phyloP scores from a whole-genome alignment of 2,888 invertebrate genomes.

The Dasysyrphus albostriatus region DNA sequence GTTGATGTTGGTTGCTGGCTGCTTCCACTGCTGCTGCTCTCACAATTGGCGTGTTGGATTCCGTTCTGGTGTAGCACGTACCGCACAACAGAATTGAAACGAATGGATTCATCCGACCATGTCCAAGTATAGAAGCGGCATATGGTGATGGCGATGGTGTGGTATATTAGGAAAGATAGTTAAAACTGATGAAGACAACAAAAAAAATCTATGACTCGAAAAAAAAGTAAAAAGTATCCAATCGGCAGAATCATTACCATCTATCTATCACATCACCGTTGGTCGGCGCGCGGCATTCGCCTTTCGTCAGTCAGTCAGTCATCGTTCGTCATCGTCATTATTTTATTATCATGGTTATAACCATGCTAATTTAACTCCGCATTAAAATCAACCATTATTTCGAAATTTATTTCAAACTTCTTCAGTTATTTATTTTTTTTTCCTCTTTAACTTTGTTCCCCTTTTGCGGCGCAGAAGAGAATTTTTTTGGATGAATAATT shows the following conservation, averaged over 20 bases:
- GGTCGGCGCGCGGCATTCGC: background rate
- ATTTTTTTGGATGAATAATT: slow-evolving; percentile 34
- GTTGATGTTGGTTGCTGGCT: slow-evolving; percentile 37
- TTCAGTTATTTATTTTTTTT: slow-evolving; percentile 16
- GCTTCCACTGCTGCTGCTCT: slow-evolving; percentile 50
- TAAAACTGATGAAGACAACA: slow-evolving; percentile 2
- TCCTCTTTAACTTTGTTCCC: slow-evolving; percentile 3
- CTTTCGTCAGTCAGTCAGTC: background rate
- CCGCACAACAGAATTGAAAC: slow-evolving; percentile 63
- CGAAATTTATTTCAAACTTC: slow-evolving; percentile 50
- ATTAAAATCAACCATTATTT: slow-evolving; percentile 65
- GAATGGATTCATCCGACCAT: slow-evolving; percentile 68
- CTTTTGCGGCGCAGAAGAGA: slow-evolving; percentile 22
- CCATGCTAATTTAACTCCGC: slow-evolving; percentile 51
- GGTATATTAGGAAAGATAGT: slow-evolving; percentile 27
- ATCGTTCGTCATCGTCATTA: slow-evolving; percentile 43
- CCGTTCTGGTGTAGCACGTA: slow-evolving; percentile 76
- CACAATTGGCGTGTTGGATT: slow-evolving; percentile 75
- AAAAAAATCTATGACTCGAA: slow-evolving; percentile 32
- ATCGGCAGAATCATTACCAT: slow-evolving; percentile 50
- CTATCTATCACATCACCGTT: slow-evolving; percentile 26
- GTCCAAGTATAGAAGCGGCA: slow-evolving; percentile 37
- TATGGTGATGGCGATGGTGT: slow-evolving; percentile 35
- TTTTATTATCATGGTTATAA: slow-evolving; percentile 57
- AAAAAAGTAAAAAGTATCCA: slow-evolving; percentile 4